Conservation (phyloP, 2,888 invertebrate genomes). For the Teinopalpus imperialis region DNA sequence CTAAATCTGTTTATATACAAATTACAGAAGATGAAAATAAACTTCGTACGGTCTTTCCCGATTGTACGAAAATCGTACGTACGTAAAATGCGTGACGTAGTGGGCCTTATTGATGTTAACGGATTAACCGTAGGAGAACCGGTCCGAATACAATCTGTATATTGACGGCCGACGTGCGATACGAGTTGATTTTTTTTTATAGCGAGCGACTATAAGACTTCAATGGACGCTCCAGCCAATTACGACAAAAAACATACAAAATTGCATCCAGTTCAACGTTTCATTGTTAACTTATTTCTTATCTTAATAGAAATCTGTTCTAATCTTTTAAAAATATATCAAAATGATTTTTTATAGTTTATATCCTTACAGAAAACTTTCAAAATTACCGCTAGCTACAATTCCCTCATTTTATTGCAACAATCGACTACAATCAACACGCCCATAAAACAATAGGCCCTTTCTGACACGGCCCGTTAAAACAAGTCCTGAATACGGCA, state of each 20-base stretch:
- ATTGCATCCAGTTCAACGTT: too few relatives aligned
- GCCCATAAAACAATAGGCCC: conserved; percentile 64
- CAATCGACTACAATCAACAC: conserved; percentile 49
- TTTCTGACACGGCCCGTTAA: conserved; percentile 44
- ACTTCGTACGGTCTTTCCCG: background rate
- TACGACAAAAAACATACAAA: too few relatives aligned
- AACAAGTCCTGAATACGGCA: conserved; percentile 45
- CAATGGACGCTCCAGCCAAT: too few relatives aligned
- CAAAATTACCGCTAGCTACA: conserved; percentile 34
- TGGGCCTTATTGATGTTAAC: conserved; percentile 8
- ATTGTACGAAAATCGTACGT: background rate
- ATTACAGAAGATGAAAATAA: too few relatives aligned
- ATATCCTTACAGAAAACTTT: background rate
- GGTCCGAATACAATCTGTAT: background rate
- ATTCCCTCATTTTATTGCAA: conserved; percentile 41
- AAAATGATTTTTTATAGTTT: too few relatives aligned
- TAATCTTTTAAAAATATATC: too few relatives aligned
- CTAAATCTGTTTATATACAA: too few relatives aligned
- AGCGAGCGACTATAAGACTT: too few relatives aligned
- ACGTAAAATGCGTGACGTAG: conserved; percentile 3
- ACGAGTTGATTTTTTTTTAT: too few relatives aligned
- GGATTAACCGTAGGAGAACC: background rate
- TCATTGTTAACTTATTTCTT: too few relatives aligned
- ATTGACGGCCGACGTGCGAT: too few relatives aligned
- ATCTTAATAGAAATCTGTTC: too few relatives aligned